Evolutionary conservation across 2,113 vertebrate genomes (phyloP).

Genomic region (Ceuthmochares aereus): DNA sequence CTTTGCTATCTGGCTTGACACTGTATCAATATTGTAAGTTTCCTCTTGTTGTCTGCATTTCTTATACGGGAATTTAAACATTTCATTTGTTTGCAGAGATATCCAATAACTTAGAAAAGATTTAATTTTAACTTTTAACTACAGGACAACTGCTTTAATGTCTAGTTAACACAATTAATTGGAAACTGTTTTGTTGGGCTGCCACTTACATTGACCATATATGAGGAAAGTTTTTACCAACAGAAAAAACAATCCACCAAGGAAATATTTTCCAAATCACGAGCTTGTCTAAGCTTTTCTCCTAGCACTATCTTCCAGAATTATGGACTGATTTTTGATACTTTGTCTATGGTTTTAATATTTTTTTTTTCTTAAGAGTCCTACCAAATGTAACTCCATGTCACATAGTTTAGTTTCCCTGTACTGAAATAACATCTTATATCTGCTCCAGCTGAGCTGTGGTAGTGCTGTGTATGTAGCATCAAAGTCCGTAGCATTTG

Average conservation of each 20-base stretch:
- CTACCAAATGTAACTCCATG: not conserved
- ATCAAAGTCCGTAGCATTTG: not conserved
- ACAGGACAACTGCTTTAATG: not conserved
- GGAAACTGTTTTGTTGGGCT: rapidly evolving
- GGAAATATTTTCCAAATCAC: not conserved
- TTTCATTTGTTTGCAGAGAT: not conserved
- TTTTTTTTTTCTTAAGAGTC: no score
- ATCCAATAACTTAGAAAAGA: not conserved
- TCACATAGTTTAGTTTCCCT: not conserved
- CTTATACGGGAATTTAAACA: not conserved
- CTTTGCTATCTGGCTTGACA: not conserved
- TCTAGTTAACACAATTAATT: not conserved
- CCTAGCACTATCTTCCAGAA: not conserved
- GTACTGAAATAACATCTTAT: not conserved
- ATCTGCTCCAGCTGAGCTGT: not conserved
- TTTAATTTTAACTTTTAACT: not conserved
- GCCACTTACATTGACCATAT: not conserved
- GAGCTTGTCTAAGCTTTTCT: not conserved
- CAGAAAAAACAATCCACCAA: not conserved
- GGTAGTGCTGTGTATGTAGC: not conserved
- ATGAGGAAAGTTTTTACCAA: not conserved
- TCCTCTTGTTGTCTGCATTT: not conserved
- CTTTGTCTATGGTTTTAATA: not conserved
- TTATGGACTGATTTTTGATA: not conserved
- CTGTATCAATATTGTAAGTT: not conserved